A percentile compares a stretch with the other conserved stretches of the same genome.
Evolutionary conservation across 1,140 invertebrate genomes (phyloP).

Genomic region (Lepidurus arcticus): DNA sequence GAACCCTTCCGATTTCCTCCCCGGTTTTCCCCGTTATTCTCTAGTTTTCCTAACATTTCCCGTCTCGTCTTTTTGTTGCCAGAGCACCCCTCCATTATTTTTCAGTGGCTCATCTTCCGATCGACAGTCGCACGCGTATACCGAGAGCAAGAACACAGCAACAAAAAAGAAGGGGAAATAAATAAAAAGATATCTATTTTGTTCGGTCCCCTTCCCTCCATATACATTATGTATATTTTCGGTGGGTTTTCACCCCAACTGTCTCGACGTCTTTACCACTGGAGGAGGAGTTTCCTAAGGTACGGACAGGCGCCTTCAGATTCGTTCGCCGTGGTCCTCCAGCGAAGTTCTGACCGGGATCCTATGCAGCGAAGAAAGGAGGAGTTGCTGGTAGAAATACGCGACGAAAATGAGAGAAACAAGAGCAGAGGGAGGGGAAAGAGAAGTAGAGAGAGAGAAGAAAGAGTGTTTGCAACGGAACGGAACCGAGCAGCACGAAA

Average conservation of each 20-base stretch:
- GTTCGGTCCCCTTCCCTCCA: background rate
- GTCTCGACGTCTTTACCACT: background rate
- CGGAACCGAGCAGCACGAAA: background rate
- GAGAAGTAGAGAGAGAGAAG: background rate
- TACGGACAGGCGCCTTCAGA: background rate
- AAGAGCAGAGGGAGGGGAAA: background rate
- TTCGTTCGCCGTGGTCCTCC: background rate
- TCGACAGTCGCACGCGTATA: background rate
- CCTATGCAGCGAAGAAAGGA: constrained; percentile 7
- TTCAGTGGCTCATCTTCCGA: background rate
- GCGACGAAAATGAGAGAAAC: background rate
- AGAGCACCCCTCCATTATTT: background rate
- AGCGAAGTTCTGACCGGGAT: background rate
- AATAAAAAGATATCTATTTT: constrained; percentile 2
- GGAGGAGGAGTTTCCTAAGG: background rate
- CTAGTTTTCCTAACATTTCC: background rate
- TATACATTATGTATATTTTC: background rate
- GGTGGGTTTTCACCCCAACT: background rate
- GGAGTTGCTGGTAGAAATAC: background rate
- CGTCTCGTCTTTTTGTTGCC: background rate
- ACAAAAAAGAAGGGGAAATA: too few relatives aligned
- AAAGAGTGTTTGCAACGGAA: background rate
- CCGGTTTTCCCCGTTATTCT: background rate
- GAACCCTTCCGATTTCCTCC: background rate
- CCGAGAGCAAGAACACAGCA: background rate